phyloP scores from a whole-genome alignment of 2,113 vertebrate genomes.

The Vulpes lagopus region DNA sequence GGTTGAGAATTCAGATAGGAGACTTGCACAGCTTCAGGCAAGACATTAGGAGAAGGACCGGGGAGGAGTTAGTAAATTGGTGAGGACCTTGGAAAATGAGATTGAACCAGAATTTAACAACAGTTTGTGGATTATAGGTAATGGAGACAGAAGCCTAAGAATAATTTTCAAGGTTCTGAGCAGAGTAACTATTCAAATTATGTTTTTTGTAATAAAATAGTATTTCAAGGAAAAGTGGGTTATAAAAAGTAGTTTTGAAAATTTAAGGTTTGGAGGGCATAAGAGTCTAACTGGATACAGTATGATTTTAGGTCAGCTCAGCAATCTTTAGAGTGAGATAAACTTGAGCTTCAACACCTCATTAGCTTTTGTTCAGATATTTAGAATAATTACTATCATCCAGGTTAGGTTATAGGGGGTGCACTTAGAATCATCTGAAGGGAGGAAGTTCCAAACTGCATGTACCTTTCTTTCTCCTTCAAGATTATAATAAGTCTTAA shows the following conservation, averaged over 20 bases:
- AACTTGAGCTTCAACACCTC: background rate
- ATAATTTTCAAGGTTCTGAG: background rate
- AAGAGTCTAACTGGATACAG: background rate
- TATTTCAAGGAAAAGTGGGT: constrained; percentile 28
- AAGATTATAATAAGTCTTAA: background rate
- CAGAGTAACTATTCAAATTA: background rate
- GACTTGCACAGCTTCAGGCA: background rate
- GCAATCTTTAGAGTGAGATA: background rate
- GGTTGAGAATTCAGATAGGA: background rate
- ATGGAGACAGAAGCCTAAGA: background rate
- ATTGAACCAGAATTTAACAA: constrained; percentile 8
- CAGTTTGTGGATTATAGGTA: background rate
- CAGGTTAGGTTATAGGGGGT: background rate
- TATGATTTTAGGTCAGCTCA: background rate
- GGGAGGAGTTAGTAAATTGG: background rate
- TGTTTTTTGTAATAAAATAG: background rate
- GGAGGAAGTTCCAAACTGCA: background rate
- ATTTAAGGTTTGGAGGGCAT: background rate
- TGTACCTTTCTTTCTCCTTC: background rate
- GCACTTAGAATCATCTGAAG: background rate
- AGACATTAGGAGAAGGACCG: background rate
- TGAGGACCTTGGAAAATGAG: background rate
- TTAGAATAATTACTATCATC: background rate
- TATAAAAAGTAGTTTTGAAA: background rate
- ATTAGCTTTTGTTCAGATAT: background rate